Evolutionary conservation across 2,888 invertebrate genomes (phyloP).

Genomic region (Bedellia somnulentella): DNA sequence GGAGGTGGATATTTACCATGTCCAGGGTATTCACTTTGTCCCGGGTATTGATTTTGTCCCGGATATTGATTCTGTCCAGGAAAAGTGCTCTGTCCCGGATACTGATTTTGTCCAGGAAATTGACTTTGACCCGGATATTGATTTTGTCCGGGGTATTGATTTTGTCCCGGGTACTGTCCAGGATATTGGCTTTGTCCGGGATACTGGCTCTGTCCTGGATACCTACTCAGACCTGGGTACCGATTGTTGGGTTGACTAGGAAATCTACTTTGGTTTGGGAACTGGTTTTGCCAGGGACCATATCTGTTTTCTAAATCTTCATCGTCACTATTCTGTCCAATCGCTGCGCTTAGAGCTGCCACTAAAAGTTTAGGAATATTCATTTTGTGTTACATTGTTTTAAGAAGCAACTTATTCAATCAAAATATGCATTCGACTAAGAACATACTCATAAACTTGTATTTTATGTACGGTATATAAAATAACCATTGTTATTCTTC

Average conservation of each 20-base stretch:
- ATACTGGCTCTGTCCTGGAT: conserved; percentile 5
- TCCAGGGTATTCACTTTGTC: conserved; percentile 4
- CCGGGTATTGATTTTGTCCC: background rate
- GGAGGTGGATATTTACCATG: conserved; percentile 4
- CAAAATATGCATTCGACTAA: too few relatives aligned
- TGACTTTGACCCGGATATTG: conserved; percentile 9
- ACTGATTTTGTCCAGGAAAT: conserved; percentile 6
- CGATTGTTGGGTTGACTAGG: background rate
- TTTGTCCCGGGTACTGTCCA: conserved; percentile 7
- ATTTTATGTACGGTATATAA: too few relatives aligned
- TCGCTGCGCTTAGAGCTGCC: too few relatives aligned
- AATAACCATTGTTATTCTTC: too few relatives aligned
- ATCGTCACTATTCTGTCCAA: too few relatives aligned
- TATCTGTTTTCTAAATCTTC: too few relatives aligned
- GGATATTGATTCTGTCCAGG: background rate
- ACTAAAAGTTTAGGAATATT: too few relatives aligned
- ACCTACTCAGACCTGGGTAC: conserved; percentile 7
- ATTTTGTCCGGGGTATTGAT: conserved; percentile 6
- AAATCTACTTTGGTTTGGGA: background rate
- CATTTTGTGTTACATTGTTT: too few relatives aligned
- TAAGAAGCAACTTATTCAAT: too few relatives aligned
- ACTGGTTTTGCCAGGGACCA: background rate
- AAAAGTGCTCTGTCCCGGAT: background rate
- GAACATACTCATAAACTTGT: too few relatives aligned
- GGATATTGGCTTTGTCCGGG: conserved; percentile 3